phyloP scores from a whole-genome alignment of 2,113 vertebrate species.

The Gymnorhina tibicen region DNA sequence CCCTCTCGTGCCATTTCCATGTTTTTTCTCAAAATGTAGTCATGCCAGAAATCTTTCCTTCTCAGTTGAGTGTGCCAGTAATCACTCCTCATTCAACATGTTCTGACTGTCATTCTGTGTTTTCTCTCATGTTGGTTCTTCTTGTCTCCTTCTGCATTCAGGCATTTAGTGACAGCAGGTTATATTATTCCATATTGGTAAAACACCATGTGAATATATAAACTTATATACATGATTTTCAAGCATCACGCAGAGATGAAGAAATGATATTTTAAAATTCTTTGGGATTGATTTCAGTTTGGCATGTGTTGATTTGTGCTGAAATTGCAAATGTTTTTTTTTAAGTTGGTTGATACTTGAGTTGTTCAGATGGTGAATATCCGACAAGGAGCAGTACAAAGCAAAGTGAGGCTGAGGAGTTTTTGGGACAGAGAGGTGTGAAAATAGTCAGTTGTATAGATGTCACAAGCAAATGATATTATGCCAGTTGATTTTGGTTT shows the following conservation, averaged over 20 bases:
- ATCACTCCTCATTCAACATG: conserved; percentile 32
- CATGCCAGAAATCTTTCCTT: conserved; percentile 14
- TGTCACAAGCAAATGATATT: neutral
- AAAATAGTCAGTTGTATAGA: neutral
- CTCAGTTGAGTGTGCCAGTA: neutral
- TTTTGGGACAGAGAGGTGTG: neutral
- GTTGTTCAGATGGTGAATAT: neutral
- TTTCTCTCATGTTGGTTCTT: conserved; percentile 9
- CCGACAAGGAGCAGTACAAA: neutral
- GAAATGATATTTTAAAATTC: neutral
- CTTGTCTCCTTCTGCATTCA: neutral
- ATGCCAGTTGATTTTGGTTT: neutral
- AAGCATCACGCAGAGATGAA: neutral
- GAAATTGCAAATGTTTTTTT: neutral
- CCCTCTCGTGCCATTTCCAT: neutral
- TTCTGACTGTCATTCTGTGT: conserved; percentile 37
- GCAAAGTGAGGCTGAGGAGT: neutral
- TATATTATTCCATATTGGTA: conserved; percentile 37
- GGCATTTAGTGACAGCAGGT: conserved; percentile 15
- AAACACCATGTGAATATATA: conserved; percentile 24
- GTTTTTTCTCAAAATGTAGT: neutral
- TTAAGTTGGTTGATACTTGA: neutral
- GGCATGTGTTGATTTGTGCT: neutral
- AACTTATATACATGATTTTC: conserved; percentile 4
- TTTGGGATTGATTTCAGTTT: conserved; percentile 12